phyloP scores from a whole-genome alignment of 2,797 vertebrate species.

The Liparis tanakae region DNA sequence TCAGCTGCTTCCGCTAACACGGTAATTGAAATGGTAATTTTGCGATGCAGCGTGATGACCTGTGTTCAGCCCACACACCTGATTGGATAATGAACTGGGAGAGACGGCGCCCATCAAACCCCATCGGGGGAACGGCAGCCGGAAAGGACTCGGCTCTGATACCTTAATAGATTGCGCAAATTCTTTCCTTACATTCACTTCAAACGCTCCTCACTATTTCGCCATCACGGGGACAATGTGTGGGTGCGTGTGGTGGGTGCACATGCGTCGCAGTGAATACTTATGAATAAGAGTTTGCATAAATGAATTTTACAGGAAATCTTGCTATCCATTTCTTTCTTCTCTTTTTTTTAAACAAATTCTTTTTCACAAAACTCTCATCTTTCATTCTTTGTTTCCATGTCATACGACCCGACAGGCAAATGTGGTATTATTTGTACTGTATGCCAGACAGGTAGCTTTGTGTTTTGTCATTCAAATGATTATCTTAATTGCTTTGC shows the following conservation, averaged over 20 bases:
- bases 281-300: slow-evolving; percentile 45
- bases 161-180: slow-evolving; percentile 42
- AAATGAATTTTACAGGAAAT: slow-evolving; percentile 36
- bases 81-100: slow-evolving; percentile 58
- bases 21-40: slow-evolving; percentile 75
- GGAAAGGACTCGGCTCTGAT: slow-evolving; percentile 32
- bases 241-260: slow-evolving; percentile 34
- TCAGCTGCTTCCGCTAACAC: slow-evolving; percentile 50
- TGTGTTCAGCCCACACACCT: slow-evolving; percentile 41
- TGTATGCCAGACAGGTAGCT: slow-evolving; percentile 50
- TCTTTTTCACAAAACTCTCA: slow-evolving; percentile 38
- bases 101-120: slow-evolving; percentile 33
- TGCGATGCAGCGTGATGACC: slow-evolving; percentile 54
- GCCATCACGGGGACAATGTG: slow-evolving; percentile 31
- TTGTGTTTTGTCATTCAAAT: slow-evolving; percentile 69
- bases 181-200: slow-evolving; percentile 25
- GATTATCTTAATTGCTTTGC: slow-evolving; percentile 66
- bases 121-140: slow-evolving; percentile 8
- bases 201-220: slow-evolving; percentile 18
- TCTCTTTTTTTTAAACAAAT: slow-evolving; percentile 14
- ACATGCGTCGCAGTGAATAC: slow-evolving; percentile 16
- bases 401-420: slow-evolving; percentile 33
- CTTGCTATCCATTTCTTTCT: slow-evolving; percentile 24
- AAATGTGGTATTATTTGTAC: slow-evolving; percentile 49
- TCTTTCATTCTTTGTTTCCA: slow-evolving; percentile 42